Base-by-base conservation (phyloP, 1,140 invertebrate species). In the Helicorthomorpha holstii region DNA sequence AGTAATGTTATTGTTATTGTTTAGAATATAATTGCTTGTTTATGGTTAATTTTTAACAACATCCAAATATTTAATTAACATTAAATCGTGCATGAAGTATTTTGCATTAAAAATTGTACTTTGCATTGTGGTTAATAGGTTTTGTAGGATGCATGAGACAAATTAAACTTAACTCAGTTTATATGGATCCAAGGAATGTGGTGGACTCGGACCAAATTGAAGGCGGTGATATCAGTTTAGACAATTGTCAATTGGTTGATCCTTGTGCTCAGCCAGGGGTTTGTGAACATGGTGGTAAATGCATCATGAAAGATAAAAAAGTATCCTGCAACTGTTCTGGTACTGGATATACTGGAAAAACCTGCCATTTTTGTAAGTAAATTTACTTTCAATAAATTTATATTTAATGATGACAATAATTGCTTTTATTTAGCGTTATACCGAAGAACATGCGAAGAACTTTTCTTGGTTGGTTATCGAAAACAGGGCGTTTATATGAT, bases 131-230 rank as follows among this genome's bases (percentile, higher is more conserved):
- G 67, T 55, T 56, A 42, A 55, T 58, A 68, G 88, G 88, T 23
- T 72, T 92, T 48, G 81, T 92, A 34, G 90, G 90, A 10, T 95
- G 90, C 62, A 86, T 95, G 73, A 73, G 85, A 52, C 81, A 89
- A 57, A 82, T 93, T 41, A 74, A 77, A 62, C 80, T 94, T n/a
- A 86, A 92, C 60, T 79, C 76, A 3, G 66, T 75, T 21, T 61
- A 71, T 3, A 71, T 86, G 23, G 85, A 90, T 58, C 74, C 78
- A n/a, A 74, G 86, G 58, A 77, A 78, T 56, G 76, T 93, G 3
- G 78, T 91, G 19, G 82, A 85, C 58, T 84, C 83, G 2, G 77
- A 85, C 57, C 68, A 52, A 3, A 23, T 81, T 58, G 77, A 83
- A 2, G 79, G 86, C 2, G 85, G 85, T 14, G 85, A 89, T 68